Conservation (phyloP, 2,797 vertebrate genomes). For the Notoglanidium macrostoma region DNA sequence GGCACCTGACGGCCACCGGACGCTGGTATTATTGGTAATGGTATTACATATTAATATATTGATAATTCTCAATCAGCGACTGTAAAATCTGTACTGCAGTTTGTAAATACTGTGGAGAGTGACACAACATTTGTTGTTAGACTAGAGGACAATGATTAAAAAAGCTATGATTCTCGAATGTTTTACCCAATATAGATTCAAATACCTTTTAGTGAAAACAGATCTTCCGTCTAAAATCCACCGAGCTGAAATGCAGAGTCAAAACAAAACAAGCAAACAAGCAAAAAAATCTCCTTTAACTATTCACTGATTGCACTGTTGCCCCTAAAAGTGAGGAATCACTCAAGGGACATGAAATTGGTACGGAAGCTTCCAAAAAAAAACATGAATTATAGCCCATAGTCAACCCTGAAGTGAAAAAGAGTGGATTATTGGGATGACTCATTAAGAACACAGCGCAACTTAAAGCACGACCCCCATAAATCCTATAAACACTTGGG, state of each 20-base stretch:
- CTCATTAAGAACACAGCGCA: slow-evolving; percentile 54
- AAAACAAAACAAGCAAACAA: no score
- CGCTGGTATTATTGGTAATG: no score
- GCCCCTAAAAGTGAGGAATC: not conserved
- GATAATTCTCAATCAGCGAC: not conserved
- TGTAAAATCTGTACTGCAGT: not conserved
- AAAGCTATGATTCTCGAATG: not conserved
- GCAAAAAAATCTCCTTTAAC: not conserved
- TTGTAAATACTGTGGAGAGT: not conserved
- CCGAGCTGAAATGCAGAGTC: no score
- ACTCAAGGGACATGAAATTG: not conserved
- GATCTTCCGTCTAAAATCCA: not conserved
- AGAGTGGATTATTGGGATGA: slow-evolving; percentile 43
- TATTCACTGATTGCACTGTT: not conserved
- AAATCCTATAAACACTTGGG: slow-evolving; percentile 61
- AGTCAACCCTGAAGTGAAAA: slow-evolving; percentile 14
- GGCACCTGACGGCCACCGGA: no score
- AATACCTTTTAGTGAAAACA: not conserved
- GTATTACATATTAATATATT: no score
- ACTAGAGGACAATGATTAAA: not conserved
- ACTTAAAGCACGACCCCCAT: slow-evolving; percentile 54
- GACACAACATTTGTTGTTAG: no score
- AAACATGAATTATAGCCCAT: not conserved
- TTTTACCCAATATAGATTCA: not conserved
- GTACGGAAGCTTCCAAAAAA: not conserved